A percentile compares a stretch with the other conserved stretches of the same genome.
Evolutionary conservation across 2,797 vertebrate genomes (phyloP).

Genomic region (Poecilia wingei): DNA sequence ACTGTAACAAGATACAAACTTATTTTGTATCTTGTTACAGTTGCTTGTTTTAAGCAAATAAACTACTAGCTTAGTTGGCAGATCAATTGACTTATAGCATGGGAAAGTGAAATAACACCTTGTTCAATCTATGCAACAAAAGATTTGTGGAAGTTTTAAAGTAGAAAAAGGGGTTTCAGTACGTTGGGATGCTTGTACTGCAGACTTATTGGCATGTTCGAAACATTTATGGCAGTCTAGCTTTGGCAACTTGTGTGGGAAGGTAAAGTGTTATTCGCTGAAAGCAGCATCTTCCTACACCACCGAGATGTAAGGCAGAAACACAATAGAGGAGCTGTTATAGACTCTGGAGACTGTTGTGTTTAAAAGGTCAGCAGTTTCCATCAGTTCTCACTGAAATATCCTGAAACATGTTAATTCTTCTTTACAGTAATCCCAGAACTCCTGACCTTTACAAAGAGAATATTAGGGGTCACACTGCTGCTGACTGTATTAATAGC

Average conservation of each 20-base stretch:
- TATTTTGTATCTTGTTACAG: too few species aligned
- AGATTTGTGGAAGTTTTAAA: neutral
- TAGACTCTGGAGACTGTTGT: neutral
- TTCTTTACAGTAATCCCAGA: neutral
- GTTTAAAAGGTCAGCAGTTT: conserved; percentile 2
- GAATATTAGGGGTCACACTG: neutral
- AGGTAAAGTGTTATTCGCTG: neutral
- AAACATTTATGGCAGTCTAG: neutral
- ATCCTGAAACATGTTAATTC: neutral
- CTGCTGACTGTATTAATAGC: neutral
- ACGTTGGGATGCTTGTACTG: neutral
- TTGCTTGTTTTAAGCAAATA: too few species aligned
- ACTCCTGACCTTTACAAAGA: neutral
- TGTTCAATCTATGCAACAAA: neutral
- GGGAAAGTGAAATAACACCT: neutral
- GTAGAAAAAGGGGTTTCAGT: neutral
- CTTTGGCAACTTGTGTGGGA: neutral
- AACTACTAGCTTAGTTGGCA: too few species aligned
- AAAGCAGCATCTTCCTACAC: neutral
- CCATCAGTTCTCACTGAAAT: neutral
- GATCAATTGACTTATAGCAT: too few species aligned
- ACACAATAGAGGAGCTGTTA: neutral
- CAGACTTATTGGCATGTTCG: neutral
- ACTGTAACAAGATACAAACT: too few species aligned
- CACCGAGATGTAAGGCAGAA: neutral